Conservation (phyloP, 2,797 vertebrate genomes). For the Lepilemur septentrionalis region DNA sequence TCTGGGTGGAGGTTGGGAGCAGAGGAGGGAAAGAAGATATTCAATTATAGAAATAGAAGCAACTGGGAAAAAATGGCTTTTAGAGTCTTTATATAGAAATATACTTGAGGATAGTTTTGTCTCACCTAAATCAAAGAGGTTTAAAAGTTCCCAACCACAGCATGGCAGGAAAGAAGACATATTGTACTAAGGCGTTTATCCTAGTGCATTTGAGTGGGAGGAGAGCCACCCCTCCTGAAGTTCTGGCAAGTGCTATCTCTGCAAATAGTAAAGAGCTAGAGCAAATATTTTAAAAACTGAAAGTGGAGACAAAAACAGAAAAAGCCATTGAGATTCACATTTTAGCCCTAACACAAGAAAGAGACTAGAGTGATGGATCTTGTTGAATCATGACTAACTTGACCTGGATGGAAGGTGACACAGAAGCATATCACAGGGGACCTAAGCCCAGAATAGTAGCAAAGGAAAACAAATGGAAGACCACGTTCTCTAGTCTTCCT, state of each 20-base stretch:
- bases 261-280: not conserved
- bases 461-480: not conserved
- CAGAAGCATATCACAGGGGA: not conserved
- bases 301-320: not conserved
- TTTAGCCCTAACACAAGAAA: not conserved
- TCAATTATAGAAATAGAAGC: not conserved
- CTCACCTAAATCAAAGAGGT: not conserved
- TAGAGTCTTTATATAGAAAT: not conserved
- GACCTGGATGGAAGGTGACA: not conserved
- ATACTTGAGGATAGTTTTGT: constrained; percentile 9
- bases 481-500: not conserved
- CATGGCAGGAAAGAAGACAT: not conserved
- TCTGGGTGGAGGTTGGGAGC: not conserved
- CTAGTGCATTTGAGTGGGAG: not conserved
- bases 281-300: constrained; percentile 32
- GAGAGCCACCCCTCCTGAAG: not conserved
- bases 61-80: not conserved
- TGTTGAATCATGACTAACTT: not conserved
- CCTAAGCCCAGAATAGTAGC: not conserved
- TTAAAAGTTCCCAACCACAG: not conserved
- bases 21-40: not conserved
- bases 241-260: not conserved
- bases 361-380: not conserved
- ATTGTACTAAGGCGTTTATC: not conserved
- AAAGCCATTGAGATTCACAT: not conserved